Conservation (phyloP, 2,797 vertebrate species). For the Poliocrania exsul region DNA sequence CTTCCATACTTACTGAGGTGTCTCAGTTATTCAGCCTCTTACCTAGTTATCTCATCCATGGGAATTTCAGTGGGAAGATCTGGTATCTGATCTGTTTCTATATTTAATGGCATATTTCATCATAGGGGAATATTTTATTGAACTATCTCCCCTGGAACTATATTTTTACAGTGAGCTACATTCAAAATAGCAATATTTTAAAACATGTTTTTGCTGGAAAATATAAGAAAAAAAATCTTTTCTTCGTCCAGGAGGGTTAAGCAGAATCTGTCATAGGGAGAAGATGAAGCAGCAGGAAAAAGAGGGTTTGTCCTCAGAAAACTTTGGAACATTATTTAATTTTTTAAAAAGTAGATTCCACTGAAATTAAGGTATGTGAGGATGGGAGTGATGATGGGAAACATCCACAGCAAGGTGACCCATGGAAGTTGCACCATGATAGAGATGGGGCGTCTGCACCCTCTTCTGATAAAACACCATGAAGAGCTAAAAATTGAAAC, state of each 20-base stretch:
- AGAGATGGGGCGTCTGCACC: not conserved
- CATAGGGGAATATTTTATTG: conserved; percentile 53
- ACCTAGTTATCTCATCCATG: conserved; percentile 65
- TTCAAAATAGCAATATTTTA: not conserved
- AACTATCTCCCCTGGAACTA: conserved; percentile 59
- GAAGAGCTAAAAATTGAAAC: not conserved
- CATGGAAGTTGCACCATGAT: accelerated
- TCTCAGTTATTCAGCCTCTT: conserved; percentile 65
- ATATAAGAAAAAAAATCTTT: not conserved
- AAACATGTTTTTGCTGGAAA: not conserved
- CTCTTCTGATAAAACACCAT: not conserved
- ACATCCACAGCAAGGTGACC: not conserved
- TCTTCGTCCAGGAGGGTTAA: not conserved
- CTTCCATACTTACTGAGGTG: conserved; percentile 33
- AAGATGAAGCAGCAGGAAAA: not conserved
- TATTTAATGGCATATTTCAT: conserved; percentile 80
- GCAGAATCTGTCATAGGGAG: not conserved
- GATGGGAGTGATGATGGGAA: not conserved
- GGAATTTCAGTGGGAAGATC: conserved; percentile 66
- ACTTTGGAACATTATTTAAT: not conserved
- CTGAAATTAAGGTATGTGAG: not conserved
- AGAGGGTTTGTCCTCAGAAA: not conserved
- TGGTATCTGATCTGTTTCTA: conserved; percentile 77
- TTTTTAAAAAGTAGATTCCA: not conserved
- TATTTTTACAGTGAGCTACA: conserved; percentile 4